These are phyloP conservation scores for Adoxophyes honmai DNA, from an alignment of 1,140 invertebrate species.

Conservation along the genomic window DNA sequence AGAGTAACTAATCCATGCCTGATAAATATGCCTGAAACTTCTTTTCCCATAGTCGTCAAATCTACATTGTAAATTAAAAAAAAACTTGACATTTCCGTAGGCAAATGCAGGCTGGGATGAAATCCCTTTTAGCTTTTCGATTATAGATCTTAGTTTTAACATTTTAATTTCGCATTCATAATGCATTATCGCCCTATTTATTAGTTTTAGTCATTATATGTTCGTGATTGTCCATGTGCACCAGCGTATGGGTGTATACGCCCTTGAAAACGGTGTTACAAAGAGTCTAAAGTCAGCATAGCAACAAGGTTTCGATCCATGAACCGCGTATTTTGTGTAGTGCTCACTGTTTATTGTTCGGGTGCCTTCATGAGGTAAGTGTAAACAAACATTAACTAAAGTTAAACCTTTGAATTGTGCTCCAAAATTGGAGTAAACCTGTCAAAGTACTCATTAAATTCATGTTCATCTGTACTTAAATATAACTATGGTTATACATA, in stretches of 20 bases:
- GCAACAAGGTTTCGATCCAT: slow-evolving; percentile 60
- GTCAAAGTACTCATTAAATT: not conserved
- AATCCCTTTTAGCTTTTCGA: slow-evolving; percentile 44
- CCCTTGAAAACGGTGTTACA: slow-evolving; percentile 66
- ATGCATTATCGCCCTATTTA: slow-evolving; percentile 22
- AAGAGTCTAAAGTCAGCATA: slow-evolving; percentile 73
- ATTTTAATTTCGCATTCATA: slow-evolving; percentile 27
- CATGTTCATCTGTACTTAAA: no score
- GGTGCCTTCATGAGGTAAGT: slow-evolving; percentile 62
- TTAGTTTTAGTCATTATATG: slow-evolving; percentile 26
- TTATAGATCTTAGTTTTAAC: slow-evolving; percentile 35
- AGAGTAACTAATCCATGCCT: no score
- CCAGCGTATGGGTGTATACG: slow-evolving; percentile 42
- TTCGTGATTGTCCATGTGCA: slow-evolving; percentile 33
- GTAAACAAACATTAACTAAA: not conserved
- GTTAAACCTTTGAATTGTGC: not conserved
- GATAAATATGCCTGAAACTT: no score
- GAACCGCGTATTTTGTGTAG: slow-evolving; percentile 49
- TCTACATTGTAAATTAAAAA: not conserved
- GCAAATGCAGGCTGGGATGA: slow-evolving; percentile 32
- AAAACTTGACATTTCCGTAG: slow-evolving; percentile 9
- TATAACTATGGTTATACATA: slow-evolving; percentile 1
- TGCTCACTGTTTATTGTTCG: slow-evolving; percentile 29
- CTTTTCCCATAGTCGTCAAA: no score
- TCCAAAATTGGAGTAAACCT: not conserved